Evolutionary conservation across 1,140 invertebrate genomes (phyloP), one percentile per base, ranked within the genome.

Genomic region (Drosophila dunni): DNA sequence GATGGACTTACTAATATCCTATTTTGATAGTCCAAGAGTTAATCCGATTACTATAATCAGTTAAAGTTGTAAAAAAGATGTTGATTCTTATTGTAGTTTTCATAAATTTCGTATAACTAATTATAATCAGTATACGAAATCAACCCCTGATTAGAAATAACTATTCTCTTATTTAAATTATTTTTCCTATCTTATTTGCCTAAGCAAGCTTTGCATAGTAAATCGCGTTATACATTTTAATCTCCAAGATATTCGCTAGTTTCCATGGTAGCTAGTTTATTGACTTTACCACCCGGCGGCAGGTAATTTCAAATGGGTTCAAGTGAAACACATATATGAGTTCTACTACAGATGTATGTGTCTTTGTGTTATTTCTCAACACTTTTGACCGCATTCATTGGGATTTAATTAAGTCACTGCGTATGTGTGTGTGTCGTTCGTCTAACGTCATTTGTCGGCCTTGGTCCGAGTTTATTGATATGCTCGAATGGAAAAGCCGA

Each of bases 371-470:
- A 63, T 79, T 75, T 67, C 70, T 76, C 50, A 76, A 58, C 68
- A 73, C 75, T 64, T 82, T 79, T 20, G 44, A 71, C 60, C 46
- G 58, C 71, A 75, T 64, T 79, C 54, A 63, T 58, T 54, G 53
- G 50, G 42, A 58, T 57, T 76, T 82, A 88, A 86, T 88, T 86
- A 82, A 78, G 53, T 11, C 13, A 36, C 45, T 34, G 53, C 46
- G 46, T 48, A 20, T 48, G 2, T 29, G 24, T 40, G 38, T 40
- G 9, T 9, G 8, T 7, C n/a, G 9, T 42, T 40, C 38, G 44
- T 10, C 73, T 81, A 82, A 81, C 78, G 82, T 88, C 75, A 88
- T 65, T n/a, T 44, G 4, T 29, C 20, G 34, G 46, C 58, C 64
- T 51, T 38, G 54, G 53, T 40, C 71, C 57, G 45, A 69, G 34